Conservation (phyloP, 1,140 invertebrate species). For the Drosophila kikkawai region DNA sequence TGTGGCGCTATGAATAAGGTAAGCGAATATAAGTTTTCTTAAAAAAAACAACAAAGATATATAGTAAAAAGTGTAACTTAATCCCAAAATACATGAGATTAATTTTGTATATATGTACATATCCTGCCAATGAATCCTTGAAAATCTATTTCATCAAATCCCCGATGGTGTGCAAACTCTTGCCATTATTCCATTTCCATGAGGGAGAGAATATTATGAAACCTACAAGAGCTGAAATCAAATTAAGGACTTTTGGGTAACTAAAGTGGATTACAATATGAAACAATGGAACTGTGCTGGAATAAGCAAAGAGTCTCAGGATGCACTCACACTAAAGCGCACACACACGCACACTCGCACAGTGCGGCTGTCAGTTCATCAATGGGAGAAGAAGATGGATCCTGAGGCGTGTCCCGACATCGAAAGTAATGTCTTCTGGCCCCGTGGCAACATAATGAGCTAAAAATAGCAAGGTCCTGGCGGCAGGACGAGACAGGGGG, state of each 20-base stretch:
- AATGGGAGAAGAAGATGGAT: slow-evolving; percentile 31
- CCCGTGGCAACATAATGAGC: slow-evolving; percentile 65
- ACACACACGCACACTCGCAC: background rate
- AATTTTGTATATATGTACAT: background rate
- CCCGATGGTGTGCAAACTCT: background rate
- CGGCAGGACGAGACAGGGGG: slow-evolving; percentile 12
- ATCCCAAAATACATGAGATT: too few relatives aligned
- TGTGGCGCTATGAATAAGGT: background rate
- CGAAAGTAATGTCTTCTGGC: slow-evolving; percentile 34
- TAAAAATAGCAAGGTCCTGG: slow-evolving; percentile 59
- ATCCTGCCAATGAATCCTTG: background rate
- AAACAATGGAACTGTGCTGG: slow-evolving; percentile 13
- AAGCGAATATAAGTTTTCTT: background rate
- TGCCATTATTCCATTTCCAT: background rate
- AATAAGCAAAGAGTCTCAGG: background rate
- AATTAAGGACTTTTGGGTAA: slow-evolving; percentile 12
- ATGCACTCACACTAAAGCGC: background rate
- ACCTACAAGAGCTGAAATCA: slow-evolving; percentile 4
- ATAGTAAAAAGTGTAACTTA: too few relatives aligned
- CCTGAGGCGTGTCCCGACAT: slow-evolving; percentile 38
- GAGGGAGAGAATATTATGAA: background rate
- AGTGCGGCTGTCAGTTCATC: slow-evolving; percentile 22
- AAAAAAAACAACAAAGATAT: background rate
- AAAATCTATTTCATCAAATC: background rate
- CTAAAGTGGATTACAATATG: slow-evolving; percentile 11